Evolutionary conservation across 2,888 invertebrate genomes (phyloP), one percentile per base, ranked within the genome.

Genomic region (Eumacrocentrus americanus): DNA sequence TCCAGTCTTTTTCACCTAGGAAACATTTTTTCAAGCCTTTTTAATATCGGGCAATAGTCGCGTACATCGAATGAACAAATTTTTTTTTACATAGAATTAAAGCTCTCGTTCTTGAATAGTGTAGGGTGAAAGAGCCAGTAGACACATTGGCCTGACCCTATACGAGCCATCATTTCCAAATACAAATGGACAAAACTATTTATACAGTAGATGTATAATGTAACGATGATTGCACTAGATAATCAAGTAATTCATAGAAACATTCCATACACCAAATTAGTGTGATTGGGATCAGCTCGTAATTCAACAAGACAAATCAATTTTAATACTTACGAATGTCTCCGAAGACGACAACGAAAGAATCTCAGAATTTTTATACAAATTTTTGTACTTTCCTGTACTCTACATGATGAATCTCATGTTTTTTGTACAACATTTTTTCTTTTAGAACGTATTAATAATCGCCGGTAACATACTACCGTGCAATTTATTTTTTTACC

Each of bases 291-390:
- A 29, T 29, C 29, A 29, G 9, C 9, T 29, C 9, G 9, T 9
- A 29, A 29, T 29, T 29, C 9, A 50, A 11, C 4, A 35, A 7
- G 3, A 51, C 9, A 20, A 53, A 16, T 11, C 20, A 40, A 23
- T 25, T 38, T 52, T 53, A 35, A 51, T 53, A 53, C 4, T 47
- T 22, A 53, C 25, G 38, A 25, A 40, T 25, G 23, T 22, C 18
- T 52, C n/a, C 14, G 38, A 35, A 50, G 9, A 44, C 29, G 3
- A 34, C 6, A 29, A 44, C n/a, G 3, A 25, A 54, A 23, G 44
- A 44, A 54, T 54, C 35, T 54, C 44, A 14, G 29, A 44, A 25
- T 54, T 54, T 54, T 54, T 44, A 40, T 12, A 12, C 48, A 7
- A 20, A 44, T 18, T 34, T 44, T 54, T 44, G 34, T 44, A 54